A percentile compares a stretch with the other conserved stretches of the same genome.
These are phyloP conservation scores for Caenorhabditis angaria DNA, from an alignment of 2,888 invertebrate species.

Conservation along the genomic window DNA sequence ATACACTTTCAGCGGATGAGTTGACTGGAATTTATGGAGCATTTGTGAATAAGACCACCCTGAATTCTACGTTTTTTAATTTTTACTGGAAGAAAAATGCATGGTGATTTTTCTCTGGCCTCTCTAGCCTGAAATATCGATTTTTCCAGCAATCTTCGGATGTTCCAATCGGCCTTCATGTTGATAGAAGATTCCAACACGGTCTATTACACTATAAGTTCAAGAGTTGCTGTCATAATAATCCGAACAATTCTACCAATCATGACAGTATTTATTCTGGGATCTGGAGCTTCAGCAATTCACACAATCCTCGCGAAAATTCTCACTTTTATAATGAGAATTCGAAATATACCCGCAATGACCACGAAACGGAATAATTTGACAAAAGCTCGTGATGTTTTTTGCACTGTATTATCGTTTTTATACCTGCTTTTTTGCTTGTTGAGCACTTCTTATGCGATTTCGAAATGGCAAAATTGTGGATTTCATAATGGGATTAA, in stretches of 20 bases:
- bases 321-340: background rate
- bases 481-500: background rate
- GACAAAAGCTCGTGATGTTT: background rate
- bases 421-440: background rate
- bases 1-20: background rate
- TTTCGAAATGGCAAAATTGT: background rate
- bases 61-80: background rate
- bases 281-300: background rate
- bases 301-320: background rate
- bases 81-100: conserved; percentile 7
- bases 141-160: background rate
- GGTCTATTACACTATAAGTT: background rate
- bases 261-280: conserved; percentile 2
- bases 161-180: conserved; percentile 8
- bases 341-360: background rate
- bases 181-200: background rate
- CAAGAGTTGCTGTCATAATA: conserved; percentile 1
- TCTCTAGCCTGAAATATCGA: background rate
- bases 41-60: background rate
- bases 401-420: background rate
- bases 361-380: background rate
- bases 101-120: background rate
- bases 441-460: background rate
- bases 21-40: background rate
- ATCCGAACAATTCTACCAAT: conserved; percentile 5